phyloP scores from a whole-genome alignment of 2,888 invertebrate species.

The Gasteruption jaculator region DNA sequence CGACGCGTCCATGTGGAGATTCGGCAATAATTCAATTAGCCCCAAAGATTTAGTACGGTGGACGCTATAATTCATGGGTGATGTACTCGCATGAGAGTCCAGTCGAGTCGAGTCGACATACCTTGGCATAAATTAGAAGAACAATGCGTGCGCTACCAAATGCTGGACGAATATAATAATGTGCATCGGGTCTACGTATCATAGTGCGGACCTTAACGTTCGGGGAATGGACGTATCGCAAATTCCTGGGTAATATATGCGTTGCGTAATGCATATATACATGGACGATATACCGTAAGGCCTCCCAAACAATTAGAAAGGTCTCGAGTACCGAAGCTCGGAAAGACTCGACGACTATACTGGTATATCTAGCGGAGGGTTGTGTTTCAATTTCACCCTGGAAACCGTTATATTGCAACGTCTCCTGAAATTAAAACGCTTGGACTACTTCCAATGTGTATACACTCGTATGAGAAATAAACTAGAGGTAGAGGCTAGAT shows the following conservation, averaged over 20 bases:
- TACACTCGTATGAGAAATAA: no score
- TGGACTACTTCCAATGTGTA: constrained; percentile 31
- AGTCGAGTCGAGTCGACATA: constrained; percentile 25
- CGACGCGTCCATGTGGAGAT: no score
- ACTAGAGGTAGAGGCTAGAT: no score
- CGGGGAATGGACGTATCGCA: constrained; percentile 23
- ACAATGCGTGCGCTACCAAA: constrained; percentile 37
- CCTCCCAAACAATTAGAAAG: constrained; percentile 47
- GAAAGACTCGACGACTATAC: constrained; percentile 8
- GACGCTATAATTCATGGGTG: constrained; percentile 45
- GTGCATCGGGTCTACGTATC: constrained; percentile 11
- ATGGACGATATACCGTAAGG: constrained; percentile 25
- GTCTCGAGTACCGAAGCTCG: constrained; percentile 19
- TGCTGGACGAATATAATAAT: constrained; percentile 16
- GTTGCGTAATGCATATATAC: constrained; percentile 15
- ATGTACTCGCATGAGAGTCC: constrained; percentile 30
- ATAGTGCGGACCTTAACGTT: constrained; percentile 10
- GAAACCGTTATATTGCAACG: constrained; percentile 45
- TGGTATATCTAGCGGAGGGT: constrained; percentile 26
- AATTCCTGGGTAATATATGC: constrained; percentile 33
- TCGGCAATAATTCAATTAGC: constrained; percentile 50
- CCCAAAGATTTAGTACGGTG: constrained; percentile 40
- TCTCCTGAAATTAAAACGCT: constrained; percentile 37
- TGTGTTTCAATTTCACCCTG: constrained; percentile 38
- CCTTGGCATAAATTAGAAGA: constrained; percentile 46